These are phyloP conservation scores for Phalacrocorax brasilianus DNA, from an alignment of 2,113 vertebrate genomes.

Conservation along the genomic window DNA sequence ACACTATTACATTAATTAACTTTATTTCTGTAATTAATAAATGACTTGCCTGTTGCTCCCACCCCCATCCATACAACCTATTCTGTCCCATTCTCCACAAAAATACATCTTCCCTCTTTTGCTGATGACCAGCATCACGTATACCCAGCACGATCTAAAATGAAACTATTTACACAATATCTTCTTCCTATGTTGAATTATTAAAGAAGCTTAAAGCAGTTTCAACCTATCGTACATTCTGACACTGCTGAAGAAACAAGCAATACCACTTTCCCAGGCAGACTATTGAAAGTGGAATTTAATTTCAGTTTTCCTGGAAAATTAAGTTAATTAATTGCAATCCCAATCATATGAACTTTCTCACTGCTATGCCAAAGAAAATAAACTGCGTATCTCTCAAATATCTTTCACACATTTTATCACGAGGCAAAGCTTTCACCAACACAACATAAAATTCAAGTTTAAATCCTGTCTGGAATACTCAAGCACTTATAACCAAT, in stretches of 20 bases:
- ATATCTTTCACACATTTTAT: neutral
- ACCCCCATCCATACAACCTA: neutral
- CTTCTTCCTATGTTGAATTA: neutral
- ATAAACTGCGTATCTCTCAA: neutral
- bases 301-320: neutral
- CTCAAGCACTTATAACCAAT: neutral
- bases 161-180: neutral
- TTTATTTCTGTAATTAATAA: neutral
- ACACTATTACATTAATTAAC: neutral
- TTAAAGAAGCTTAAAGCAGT: neutral
- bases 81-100: neutral
- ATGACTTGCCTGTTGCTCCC: neutral
- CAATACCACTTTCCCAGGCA: neutral
- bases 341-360: neutral
- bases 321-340: slow-evolving; percentile 1
- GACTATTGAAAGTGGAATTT: slow-evolving; percentile 10
- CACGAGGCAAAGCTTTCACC: neutral
- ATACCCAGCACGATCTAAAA: neutral
- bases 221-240: neutral
- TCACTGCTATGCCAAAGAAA: neutral
- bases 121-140: neutral
- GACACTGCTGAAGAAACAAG: neutral
- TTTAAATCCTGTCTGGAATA: neutral
- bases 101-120: neutral
- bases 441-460: neutral